Evolutionary conservation across 2,113 vertebrate species (phyloP), one percentile per base, ranked within the genome.

Genomic region (Cyanistes caeruleus): DNA sequence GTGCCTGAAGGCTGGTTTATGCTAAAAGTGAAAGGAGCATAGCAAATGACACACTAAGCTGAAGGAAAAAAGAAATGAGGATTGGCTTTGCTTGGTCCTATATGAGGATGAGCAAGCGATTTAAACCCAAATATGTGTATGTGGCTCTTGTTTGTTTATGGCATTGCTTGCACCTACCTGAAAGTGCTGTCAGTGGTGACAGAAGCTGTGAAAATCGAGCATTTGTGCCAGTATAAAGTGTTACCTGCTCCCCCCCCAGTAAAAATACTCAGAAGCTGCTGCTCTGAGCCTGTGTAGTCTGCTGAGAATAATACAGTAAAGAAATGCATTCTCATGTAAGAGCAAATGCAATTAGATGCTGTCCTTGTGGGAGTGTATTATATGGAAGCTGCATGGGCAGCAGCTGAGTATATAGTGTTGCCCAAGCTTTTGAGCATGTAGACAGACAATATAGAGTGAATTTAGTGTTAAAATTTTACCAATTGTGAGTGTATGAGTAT

Each of bases 131-230:
- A 35, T 69, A 76, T 43, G 16, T 35, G 7, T 69, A 14, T 21
- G 23, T 75, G 62, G 56, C 62, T 84, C 48, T 56, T 75, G 43
- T 64, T 91, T 81, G 77, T 46, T 52, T 64, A 59, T 72, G 62
- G 23, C 28, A 24, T 83, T 68, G 39, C 74, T 95, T 87, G 41
- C 77, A 68, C 53, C 80, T 87, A 59, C 69, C 44, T 82, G 8
- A 27, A 84, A 75, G 76, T 79, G 65, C 73, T 76, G 37, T 68
- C 16, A 23, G 23, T 63, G 69, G 56, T 67, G 48, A 72, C 74
- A 76, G 89, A 94, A 95, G 30, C 82, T 90, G 70, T 85, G 93
- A 92, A 89, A 91, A 68, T 8, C n/a, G 37, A 62, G 27, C 23
- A 24, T 87, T 87, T 79, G 20, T 75, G 74, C 37, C 53, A 73